These are phyloP conservation scores for Cataglyphis cursor DNA, from an alignment of 2,888 invertebrate species.

Conservation along the genomic window DNA sequence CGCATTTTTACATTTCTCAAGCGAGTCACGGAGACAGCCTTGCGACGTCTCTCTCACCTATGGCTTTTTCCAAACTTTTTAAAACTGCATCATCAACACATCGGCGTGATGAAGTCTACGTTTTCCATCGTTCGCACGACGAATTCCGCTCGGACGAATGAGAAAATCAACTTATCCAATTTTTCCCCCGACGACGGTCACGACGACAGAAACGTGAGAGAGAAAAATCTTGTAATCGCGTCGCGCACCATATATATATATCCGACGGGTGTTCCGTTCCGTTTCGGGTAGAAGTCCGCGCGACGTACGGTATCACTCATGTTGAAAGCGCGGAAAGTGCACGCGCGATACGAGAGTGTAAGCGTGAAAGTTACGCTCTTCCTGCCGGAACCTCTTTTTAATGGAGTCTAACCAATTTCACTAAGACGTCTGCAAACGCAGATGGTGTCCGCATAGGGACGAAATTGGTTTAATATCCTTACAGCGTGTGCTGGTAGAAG, in stretches of 20 bases:
- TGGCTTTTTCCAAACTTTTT: constrained; percentile 55
- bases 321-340: constrained; percentile 19
- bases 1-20: constrained; percentile 35
- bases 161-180: constrained; percentile 42
- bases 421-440: constrained; percentile 21
- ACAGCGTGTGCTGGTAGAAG: neutral
- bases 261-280: constrained; percentile 25
- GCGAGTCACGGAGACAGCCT: constrained; percentile 31
- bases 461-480: constrained; percentile 38
- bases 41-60: constrained; percentile 18
- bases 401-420: constrained; percentile 30
- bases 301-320: constrained; percentile 24
- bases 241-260: constrained; percentile 16
- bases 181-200: constrained; percentile 23
- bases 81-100: constrained; percentile 43
- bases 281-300: constrained; percentile 30
- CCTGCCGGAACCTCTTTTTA: constrained; percentile 12
- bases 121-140: constrained; percentile 37
- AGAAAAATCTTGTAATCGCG: constrained; percentile 52
- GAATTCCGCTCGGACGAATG: constrained; percentile 5
- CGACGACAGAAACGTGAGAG: constrained; percentile 30
- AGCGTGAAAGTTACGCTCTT: constrained; percentile 11
- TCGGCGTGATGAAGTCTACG: constrained; percentile 26
- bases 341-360: neutral
- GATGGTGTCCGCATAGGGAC: neutral